Base-by-base conservation (phyloP, 2,113 vertebrate species). In the Eublepharis macularius region DNA sequence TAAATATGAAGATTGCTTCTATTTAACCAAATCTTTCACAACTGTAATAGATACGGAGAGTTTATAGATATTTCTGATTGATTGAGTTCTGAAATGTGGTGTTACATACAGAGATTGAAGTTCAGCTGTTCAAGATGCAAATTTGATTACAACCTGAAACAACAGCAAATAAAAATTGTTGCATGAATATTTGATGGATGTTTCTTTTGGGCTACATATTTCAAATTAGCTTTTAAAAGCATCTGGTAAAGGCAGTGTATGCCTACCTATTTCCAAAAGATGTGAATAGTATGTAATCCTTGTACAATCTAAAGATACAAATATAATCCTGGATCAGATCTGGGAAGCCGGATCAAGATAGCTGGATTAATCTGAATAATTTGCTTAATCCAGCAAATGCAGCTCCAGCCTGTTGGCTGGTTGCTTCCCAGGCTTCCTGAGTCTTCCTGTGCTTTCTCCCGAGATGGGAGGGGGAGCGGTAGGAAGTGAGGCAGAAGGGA, bases 31-130 rank as follows among this genome's bases (percentile, higher is more conserved):
- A 83, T 86, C 74, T n/a, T 85, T 76, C 81, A 1, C 90, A 77
- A 89, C 88, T 88, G 87, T 92, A 91, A 93, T 91, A 81, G 82
- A 80, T 91, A 82, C 80, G 90, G 89, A 90, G 76, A 89, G 8
- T 83, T 90, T 88, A 83, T 45, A 88, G 93, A 95, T 94, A 92
- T 92, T 94, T 94, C 82, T 90, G 76, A 95, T 94, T 92, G 93
- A 93, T 77, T 85, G 83, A 87, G 80, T 93, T 81, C 79, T 85
- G 65, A 93, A 91, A 70, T 69, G 60, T 49, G 68, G 17, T 43
- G 32, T 45, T 47, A 91, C 86, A 87, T 43, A 39, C 65, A 26
- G n/a, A 83, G 43, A 74, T 57, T 39, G 51, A 21, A 80, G 66
- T 65, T 39, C 16, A 76, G 45, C 76, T 83, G 88, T 88, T 82